Evolutionary conservation across 2,888 invertebrate genomes (phyloP).

Genomic region (Lysandra bellargus): DNA sequence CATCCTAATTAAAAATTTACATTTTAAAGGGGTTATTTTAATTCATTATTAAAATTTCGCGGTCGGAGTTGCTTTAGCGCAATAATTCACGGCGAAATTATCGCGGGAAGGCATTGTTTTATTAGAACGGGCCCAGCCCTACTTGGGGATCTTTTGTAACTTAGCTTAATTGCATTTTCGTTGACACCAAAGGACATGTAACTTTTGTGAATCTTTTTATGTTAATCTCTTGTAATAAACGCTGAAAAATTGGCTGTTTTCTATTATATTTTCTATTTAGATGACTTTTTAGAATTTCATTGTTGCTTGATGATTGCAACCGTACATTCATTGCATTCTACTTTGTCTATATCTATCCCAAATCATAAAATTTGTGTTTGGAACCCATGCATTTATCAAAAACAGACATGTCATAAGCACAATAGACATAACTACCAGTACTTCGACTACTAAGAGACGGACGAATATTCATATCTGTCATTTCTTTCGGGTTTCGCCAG

Average conservation of each 20-base stretch:
- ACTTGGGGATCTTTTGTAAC: constrained; percentile 71
- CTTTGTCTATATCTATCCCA: no score
- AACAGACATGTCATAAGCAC: no score
- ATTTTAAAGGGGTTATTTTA: constrained; percentile 75
- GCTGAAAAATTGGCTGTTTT: not conserved
- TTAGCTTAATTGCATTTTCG: constrained; percentile 61
- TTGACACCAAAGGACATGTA: constrained; percentile 39
- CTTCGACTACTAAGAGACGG: no score
- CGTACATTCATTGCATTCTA: no score
- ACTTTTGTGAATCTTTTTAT: constrained; percentile 26
- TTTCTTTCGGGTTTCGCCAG: no score
- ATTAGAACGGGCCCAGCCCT: constrained; percentile 56
- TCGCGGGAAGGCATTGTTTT: constrained; percentile 49
- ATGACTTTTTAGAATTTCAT: no score
- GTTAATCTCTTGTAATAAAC: not conserved
- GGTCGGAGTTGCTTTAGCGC: constrained; percentile 63
- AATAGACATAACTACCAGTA: no score
- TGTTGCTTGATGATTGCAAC: no score
- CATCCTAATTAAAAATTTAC: constrained; percentile 76
- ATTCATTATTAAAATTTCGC: constrained; percentile 77
- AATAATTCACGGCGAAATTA: constrained; percentile 58
- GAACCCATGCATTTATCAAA: no score
- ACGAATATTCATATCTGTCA: no score
- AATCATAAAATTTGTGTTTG: no score
- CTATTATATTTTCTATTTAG: not conserved